phyloP scores from a whole-genome alignment of 2,888 invertebrate genomes.

The Pomacea canaliculata region DNA sequence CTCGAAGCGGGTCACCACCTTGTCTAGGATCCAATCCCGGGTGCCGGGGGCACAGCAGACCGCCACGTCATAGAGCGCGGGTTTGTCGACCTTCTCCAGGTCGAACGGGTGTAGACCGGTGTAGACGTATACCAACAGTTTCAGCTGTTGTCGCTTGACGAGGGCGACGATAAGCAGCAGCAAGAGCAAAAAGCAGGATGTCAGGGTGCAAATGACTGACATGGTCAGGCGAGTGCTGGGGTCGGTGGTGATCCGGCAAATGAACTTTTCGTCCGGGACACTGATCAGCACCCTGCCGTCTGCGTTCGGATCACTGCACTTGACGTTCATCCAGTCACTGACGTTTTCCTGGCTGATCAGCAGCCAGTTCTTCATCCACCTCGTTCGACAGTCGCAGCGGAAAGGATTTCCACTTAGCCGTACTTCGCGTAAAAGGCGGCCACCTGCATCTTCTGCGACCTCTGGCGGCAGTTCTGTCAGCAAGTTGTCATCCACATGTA shows the following conservation, averaged over 20 bases:
- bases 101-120: constrained; percentile 31
- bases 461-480: constrained; percentile 2
- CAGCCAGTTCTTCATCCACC: constrained; percentile 29
- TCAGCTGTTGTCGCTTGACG: constrained; percentile 20
- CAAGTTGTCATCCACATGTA: constrained; percentile 14
- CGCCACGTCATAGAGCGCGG: constrained; percentile 11
- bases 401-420: constrained; percentile 21
- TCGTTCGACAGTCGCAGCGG: constrained; percentile 24
- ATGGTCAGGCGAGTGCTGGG: background rate
- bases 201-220: constrained; percentile 7
- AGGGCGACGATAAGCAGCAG: constrained; percentile 5
- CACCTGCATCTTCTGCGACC: background rate
- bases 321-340: constrained; percentile 11
- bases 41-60: constrained; percentile 16
- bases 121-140: constrained; percentile 26
- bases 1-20: constrained; percentile 12
- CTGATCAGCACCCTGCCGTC: constrained; percentile 7
- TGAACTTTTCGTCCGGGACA: constrained; percentile 22
- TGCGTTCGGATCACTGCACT: constrained; percentile 13
- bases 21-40: constrained; percentile 13
- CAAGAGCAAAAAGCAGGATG: constrained; percentile 8
- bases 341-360: constrained; percentile 2
- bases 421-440: background rate
- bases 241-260: constrained; percentile 8
- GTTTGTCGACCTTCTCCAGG: constrained; percentile 10